Base-by-base conservation (phyloP, 2,113 vertebrate species). In the Uria lomvia region DNA sequence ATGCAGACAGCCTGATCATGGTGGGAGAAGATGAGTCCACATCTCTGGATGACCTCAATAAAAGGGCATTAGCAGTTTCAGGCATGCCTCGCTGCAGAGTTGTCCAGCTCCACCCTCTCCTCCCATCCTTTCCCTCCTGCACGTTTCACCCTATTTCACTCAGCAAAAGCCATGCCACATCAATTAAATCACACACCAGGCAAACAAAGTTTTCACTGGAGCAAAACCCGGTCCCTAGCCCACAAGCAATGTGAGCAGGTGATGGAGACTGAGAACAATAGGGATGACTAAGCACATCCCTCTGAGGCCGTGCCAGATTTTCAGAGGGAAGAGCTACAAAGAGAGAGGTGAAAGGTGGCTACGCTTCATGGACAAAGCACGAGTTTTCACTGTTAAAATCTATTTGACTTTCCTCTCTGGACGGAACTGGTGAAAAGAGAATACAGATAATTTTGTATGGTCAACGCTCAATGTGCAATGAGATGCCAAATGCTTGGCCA, bases 201-300 rank as follows among this genome's bases (percentile, higher is more conserved):
- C 42, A 67, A 86, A 81, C 17, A 47, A 71, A 60, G 30, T 40
- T 72, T 50, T 66, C 3, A 30, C 40, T 74, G 77, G 11, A 93
- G 15, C 3, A 2, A 86, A 78, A 92, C 27, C 38, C 34, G 17
- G 7, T 59, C 58, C 50, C 56, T 66, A 53, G 43, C 34, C 65
- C 2, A 0, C 4, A 2, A 68, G 50, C 45, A 92, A 47, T 9
- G 5, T 12, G 36, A 63, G 50, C 0, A 0, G 43, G 27, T 65
- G 40, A 72, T 62, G 20, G 50, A 92, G 50, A 67, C 32, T 43
- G 49, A 82, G 24, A 34, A 59, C 3, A 5, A 53, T 4, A 14
- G 43, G 90, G 30, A 47, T 20, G 29, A 67, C 23, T 21, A n/a
- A 67, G 65, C 15, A 14, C 26, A 74, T 50, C n/a, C 18, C 13